A percentile compares a stretch with the other conserved stretches of the same genome.
Conservation (phyloP, 2,113 vertebrate species). For the Merops nubicus region DNA sequence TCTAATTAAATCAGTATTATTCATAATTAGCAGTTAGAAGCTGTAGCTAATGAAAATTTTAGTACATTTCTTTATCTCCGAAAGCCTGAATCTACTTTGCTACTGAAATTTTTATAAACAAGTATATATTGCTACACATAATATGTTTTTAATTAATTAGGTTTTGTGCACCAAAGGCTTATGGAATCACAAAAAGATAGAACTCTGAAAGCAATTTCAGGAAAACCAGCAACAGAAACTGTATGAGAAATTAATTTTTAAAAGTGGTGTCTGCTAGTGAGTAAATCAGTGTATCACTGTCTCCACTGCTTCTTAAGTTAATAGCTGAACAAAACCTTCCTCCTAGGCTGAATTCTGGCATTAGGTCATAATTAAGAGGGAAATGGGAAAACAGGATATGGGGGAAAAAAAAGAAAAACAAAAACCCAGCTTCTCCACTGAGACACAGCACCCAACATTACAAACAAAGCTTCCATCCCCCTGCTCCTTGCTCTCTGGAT, state of each 20-base stretch:
- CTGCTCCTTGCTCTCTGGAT: background rate
- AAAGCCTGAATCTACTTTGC: conserved; percentile 33
- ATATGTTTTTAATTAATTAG: background rate
- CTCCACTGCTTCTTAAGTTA: background rate
- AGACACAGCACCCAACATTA: background rate
- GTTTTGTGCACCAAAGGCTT: background rate
- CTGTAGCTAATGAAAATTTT: conserved; percentile 60
- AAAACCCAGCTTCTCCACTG: background rate
- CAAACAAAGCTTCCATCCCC: background rate
- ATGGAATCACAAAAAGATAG: background rate
- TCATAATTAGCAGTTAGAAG: conserved; percentile 46
- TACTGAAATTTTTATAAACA: conserved; percentile 66
- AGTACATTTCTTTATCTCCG: conserved; percentile 43
- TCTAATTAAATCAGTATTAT: conserved; percentile 45
- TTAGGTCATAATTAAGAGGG: background rate
- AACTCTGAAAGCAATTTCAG: background rate
- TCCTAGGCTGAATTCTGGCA: background rate
- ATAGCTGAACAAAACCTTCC: background rate
- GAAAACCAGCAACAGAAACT: background rate
- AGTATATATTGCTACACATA: conserved; percentile 18
- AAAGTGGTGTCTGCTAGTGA: background rate
- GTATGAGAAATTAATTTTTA: background rate
- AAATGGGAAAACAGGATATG: background rate
- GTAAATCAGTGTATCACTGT: background rate
- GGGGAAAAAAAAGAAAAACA: background rate